Evolutionary conservation across 1,140 invertebrate genomes (phyloP).

Genomic region (Hermatobates lingyangjiaoensis): DNA sequence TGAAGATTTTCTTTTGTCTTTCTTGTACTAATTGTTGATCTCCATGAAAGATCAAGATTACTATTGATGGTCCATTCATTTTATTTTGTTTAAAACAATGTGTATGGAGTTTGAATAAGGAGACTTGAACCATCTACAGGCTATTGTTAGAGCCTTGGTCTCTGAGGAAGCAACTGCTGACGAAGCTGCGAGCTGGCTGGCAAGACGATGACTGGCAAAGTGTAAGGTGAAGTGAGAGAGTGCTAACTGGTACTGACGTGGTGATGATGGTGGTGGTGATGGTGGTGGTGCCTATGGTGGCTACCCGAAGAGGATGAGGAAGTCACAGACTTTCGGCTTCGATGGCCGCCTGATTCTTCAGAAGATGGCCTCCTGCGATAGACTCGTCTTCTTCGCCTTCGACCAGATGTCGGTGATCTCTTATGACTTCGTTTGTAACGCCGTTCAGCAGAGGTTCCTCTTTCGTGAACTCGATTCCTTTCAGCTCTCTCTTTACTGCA

Average conservation of each 20-base stretch:
- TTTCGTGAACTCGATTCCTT: slow-evolving; percentile 36
- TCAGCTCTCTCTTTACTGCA: slow-evolving; percentile 37
- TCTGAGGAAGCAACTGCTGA: not conserved
- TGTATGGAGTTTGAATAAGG: too few species aligned
- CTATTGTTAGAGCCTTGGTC: too few species aligned
- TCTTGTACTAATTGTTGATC: too few species aligned
- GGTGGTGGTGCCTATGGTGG: not conserved
- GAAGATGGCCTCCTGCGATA: slow-evolving; percentile 18
- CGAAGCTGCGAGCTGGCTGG: not conserved
- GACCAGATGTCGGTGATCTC: slow-evolving; percentile 34
- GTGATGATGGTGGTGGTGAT: not conserved
- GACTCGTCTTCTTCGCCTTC: slow-evolving; percentile 22
- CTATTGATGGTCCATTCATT: too few species aligned
- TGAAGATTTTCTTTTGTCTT: too few species aligned
- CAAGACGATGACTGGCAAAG: not conserved
- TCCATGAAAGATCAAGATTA: too few species aligned
- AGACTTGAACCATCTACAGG: too few species aligned
- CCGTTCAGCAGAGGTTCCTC: slow-evolving; percentile 35
- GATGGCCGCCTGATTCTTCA: slow-evolving; percentile 3
- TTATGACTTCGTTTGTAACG: slow-evolving; percentile 40
- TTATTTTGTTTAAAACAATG: too few species aligned
- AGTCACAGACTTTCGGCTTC: slow-evolving; percentile 9
- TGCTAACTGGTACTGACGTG: not conserved
- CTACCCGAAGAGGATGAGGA: slow-evolving; percentile 11
- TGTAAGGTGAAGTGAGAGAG: not conserved